phyloP scores from a whole-genome alignment of 2,113 vertebrate species.

The Campylomormyrus numenius region DNA sequence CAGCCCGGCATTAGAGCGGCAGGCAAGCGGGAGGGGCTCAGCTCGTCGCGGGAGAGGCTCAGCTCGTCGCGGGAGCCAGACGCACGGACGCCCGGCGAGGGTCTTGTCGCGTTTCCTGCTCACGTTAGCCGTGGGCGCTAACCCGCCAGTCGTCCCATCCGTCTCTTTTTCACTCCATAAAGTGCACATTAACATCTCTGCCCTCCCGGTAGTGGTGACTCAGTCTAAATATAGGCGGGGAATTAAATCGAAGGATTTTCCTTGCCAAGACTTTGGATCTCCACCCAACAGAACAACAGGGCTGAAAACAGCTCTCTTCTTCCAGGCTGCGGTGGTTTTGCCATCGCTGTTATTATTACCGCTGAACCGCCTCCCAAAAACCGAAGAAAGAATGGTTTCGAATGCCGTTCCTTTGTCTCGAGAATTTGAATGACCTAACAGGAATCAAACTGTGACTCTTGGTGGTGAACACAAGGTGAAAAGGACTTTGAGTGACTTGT shows the following conservation, averaged over 20 bases:
- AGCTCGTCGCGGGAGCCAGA: neutral
- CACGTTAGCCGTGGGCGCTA: neutral
- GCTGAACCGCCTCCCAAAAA: neutral
- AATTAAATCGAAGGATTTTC: neutral
- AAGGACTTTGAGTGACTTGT: neutral
- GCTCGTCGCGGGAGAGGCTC: neutral
- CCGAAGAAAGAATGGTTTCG: neutral
- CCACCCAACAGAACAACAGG: slow-evolving; percentile 4
- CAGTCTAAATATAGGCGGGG: neutral
- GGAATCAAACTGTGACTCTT: neutral
- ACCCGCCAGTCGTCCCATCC: neutral
- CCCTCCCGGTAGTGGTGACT: slow-evolving; percentile 7
- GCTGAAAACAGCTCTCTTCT: neutral
- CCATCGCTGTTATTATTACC: neutral
- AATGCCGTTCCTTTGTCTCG: neutral
- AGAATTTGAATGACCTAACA: neutral
- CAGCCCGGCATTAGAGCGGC: neutral
- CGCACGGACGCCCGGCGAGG: neutral
- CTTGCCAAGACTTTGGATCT: neutral
- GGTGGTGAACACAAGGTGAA: neutral
- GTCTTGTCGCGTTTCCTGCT: neutral
- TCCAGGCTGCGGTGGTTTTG: neutral
- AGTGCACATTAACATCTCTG: neutral
- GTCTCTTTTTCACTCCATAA: slow-evolving; percentile 3
- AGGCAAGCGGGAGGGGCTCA: neutral